Percentiles rank a stretch among this genome's conserved stretches.
Conservation (phyloP, 2,113 vertebrate genomes). For the Tringa solitaria region DNA sequence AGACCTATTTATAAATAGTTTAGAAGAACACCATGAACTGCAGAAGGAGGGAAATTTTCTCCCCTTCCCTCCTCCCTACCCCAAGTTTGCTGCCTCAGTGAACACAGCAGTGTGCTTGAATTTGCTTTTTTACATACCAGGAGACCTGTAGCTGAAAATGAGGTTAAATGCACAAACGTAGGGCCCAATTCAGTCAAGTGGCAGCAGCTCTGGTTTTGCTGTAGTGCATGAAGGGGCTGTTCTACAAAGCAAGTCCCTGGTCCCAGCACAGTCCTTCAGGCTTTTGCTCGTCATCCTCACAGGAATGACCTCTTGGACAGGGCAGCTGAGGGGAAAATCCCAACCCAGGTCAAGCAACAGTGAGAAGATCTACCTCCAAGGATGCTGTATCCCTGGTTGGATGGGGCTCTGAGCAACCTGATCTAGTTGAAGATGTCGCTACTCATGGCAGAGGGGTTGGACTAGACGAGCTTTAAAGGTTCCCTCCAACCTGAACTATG, state of each 20-base stretch:
- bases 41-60: not conserved
- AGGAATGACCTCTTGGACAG: not conserved
- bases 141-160: constrained; percentile 21
- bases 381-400: not conserved
- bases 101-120: constrained; percentile 41
- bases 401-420: not conserved
- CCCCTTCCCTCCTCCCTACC: not conserved
- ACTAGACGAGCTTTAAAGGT: not conserved
- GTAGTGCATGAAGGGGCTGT: not conserved
- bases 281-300: not conserved
- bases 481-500: not conserved
- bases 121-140: constrained; percentile 58
- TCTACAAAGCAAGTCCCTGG: not conserved
- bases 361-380: not conserved
- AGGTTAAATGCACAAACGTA: constrained; percentile 8
- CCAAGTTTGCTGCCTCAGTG: constrained; percentile 45
- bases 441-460: not conserved
- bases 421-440: not conserved
- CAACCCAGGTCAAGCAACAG: not conserved
- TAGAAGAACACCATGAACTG: constrained; percentile 51
- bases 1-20: constrained; percentile 63
- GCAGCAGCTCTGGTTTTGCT: not conserved
- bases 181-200: not conserved
- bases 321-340: not conserved
- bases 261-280: not conserved